Evolutionary conservation across 2,888 invertebrate genomes (phyloP), one percentile per base, ranked within the genome.

Genomic region (Eumerus sabulonum): DNA sequence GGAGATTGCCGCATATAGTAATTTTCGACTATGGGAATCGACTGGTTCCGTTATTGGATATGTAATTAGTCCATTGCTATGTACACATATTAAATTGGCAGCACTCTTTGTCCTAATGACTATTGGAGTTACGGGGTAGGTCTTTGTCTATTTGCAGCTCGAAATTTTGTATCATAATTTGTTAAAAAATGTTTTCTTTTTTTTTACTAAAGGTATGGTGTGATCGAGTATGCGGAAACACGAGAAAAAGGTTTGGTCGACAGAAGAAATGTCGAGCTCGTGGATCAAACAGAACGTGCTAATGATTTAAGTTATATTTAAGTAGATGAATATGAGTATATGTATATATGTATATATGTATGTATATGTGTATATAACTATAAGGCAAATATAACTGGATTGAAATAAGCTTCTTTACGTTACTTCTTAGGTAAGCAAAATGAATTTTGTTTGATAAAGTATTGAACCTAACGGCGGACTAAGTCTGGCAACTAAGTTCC

Each of bases 1-100:
- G 84, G 94, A 96, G 84, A 97, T 97, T 85, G 96, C 97, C 0
- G 95, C 96, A 0, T 98, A 96, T 88, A 96, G 97, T 82, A 97
- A 97, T 90, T 97, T 97, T 88, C 92, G 97, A 9, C 89, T 98
- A 54, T 98, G 97, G 97, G 97, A 97, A 88, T 94, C 96, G 0
- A 92, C 95, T 0, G 98, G 97, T 57, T 96, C 97, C 71, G 96
- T 96, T 12, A 91, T 96, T 64, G 94, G 96, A 0, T 97, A 96
- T 84, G 92, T 93, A 0, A 93, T 94, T 68, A 96, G 94, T 48
- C 93, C 95, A 1, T 93, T 93, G 84, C 88, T 96, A 4, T 95
- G 95, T 85, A 94, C 95, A 0, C 89, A 91, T 57, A 90, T 92
- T 0, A 96, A 96, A 84, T 87, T 96, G 5, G 92, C 92, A 85